Conservation (phyloP, 2,888 invertebrate species). For the Malachius bipustulatus region DNA sequence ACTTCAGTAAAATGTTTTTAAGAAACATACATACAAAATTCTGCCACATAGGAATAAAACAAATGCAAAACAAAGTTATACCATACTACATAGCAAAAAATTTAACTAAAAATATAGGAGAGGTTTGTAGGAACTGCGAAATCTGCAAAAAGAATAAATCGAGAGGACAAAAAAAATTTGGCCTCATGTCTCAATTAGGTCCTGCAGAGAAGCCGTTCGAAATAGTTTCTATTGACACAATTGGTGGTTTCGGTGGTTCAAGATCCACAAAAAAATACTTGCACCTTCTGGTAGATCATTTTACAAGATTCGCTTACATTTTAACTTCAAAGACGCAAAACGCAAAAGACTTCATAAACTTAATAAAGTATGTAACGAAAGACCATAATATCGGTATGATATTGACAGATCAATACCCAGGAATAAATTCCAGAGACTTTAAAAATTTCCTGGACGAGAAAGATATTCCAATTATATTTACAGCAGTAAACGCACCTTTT, state of each 20-base stretch:
- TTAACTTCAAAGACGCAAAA: slow-evolving; percentile 22
- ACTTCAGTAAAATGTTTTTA: neutral
- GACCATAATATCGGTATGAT: slow-evolving; percentile 19
- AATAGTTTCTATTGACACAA: slow-evolving; percentile 25
- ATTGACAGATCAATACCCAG: slow-evolving; percentile 26
- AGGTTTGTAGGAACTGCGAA: slow-evolving; percentile 13
- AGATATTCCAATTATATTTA: slow-evolving; percentile 13
- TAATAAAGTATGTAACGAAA: slow-evolving; percentile 17
- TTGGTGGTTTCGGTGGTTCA: slow-evolving; percentile 25
- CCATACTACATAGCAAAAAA: slow-evolving; percentile 11
- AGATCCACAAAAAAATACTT: slow-evolving; percentile 26
- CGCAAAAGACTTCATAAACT: slow-evolving; percentile 24
- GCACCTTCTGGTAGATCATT: slow-evolving; percentile 25
- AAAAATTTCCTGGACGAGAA: slow-evolving; percentile 21
- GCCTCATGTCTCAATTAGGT: slow-evolving; percentile 19
- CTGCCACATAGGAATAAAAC: slow-evolving; percentile 7
- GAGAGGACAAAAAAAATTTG: slow-evolving; percentile 19
- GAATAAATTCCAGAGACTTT: slow-evolving; percentile 25
- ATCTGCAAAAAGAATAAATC: slow-evolving; percentile 25
- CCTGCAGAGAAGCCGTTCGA: slow-evolving; percentile 22
- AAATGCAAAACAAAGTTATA: slow-evolving; percentile 8
- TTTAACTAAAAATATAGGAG: slow-evolving; percentile 12
- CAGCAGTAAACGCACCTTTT: slow-evolving; percentile 15
- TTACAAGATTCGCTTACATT: slow-evolving; percentile 23
- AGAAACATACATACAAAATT: neutral